A percentile compares a stretch with the other conserved stretches of the same genome.
Conservation (phyloP, 2,797 vertebrate species). For the Dendrocincla fuliginosa region DNA sequence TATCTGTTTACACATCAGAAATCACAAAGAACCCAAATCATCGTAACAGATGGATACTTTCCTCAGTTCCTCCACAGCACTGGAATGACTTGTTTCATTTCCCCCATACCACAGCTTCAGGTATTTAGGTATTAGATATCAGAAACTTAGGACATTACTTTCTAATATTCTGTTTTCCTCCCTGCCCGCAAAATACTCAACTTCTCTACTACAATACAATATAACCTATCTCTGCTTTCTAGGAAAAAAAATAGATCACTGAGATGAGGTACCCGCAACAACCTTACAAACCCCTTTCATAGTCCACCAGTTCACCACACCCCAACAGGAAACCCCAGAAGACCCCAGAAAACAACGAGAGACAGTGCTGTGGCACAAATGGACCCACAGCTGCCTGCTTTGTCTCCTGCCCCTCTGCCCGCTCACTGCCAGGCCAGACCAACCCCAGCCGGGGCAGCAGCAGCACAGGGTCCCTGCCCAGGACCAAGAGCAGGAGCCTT, state of each 20-base stretch:
- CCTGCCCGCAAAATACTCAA: background rate
- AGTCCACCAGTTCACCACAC: background rate
- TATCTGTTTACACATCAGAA: background rate
- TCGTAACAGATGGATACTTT: background rate
- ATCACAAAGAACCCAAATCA: background rate
- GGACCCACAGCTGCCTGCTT: background rate
- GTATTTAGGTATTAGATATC: background rate
- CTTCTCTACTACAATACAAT: background rate
- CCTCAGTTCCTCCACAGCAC: background rate
- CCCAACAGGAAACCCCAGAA: background rate
- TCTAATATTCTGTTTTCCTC: background rate
- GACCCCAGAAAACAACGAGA: background rate
- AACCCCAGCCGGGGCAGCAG: background rate
- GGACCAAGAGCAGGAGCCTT: background rate
- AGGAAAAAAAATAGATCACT: background rate
- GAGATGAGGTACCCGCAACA: fast-evolving
- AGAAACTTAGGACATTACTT: background rate
- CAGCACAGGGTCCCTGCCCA: background rate
- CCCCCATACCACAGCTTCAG: background rate
- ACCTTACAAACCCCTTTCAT: background rate
- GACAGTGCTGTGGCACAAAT: background rate
- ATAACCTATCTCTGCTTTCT: background rate
- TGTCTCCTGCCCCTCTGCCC: background rate
- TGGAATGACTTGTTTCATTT: background rate
- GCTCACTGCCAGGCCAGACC: fast-evolving